Evolutionary conservation across 2,888 invertebrate species (phyloP).

Genomic region (Lobophora halterata): DNA sequence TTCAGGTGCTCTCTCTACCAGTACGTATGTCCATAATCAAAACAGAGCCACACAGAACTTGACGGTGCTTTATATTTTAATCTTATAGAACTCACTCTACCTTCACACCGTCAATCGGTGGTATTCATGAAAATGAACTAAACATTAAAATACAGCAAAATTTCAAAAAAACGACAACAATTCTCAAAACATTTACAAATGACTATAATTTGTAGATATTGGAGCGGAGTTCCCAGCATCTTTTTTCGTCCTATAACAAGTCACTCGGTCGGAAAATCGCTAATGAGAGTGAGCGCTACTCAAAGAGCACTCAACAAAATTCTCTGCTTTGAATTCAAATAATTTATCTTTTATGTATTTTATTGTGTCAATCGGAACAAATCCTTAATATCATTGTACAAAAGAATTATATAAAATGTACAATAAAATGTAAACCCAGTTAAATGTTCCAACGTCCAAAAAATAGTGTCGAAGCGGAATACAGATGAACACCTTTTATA

Average conservation of each 20-base stretch:
- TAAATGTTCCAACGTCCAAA: no score
- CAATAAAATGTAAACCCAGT: no score
- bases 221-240: constrained; percentile 44
- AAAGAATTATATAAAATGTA: no score
- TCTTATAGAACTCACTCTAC: no score
- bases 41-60: no score
- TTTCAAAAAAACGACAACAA: constrained; percentile 41
- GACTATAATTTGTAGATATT: constrained; percentile 45
- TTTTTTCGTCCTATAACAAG: constrained; percentile 45
- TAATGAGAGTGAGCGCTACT: constrained; percentile 64
- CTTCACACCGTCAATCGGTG: no score
- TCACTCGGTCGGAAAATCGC: constrained; percentile 62
- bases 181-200: constrained; percentile 49
- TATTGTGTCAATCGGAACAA: no score
- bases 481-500: neutral
- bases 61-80: no score
- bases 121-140: constrained; percentile 1
- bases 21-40: no score
- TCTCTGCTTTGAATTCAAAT: constrained; percentile 42
- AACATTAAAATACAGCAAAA: constrained; percentile 6
- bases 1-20: no score
- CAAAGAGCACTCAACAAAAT: constrained; percentile 54
- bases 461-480: neutral
- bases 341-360: constrained; percentile 31
- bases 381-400: no score